Evolutionary conservation across 2,113 vertebrate genomes (phyloP).

Genomic region (Dryoscopus gambensis): DNA sequence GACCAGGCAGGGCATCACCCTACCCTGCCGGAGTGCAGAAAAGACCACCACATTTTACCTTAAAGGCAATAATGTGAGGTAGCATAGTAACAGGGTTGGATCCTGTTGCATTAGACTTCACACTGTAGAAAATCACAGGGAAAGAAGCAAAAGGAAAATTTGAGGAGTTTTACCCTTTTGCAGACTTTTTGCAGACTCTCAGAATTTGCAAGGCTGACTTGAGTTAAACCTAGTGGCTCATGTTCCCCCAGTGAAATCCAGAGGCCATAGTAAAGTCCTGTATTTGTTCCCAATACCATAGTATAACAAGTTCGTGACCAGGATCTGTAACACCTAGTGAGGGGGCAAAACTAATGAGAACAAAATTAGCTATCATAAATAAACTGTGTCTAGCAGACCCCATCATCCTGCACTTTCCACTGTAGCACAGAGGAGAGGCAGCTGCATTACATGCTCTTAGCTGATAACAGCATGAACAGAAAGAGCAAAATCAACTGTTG

Average conservation of each 20-base stretch:
- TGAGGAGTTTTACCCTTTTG: background rate
- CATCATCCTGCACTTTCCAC: background rate
- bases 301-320: background rate
- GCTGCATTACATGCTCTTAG: background rate
- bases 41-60: background rate
- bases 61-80: accelerated
- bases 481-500: background rate
- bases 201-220: background rate
- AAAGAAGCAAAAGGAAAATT: background rate
- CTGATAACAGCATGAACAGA: background rate
- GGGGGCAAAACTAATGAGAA: background rate
- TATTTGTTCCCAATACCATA: background rate
- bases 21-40: background rate
- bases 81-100: background rate
- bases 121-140: background rate
- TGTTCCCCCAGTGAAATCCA: background rate
- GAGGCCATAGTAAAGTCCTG: background rate
- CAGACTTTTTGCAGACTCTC: background rate
- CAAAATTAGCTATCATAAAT: background rate
- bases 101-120: background rate
- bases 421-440: background rate
- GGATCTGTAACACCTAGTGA: background rate
- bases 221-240: background rate
- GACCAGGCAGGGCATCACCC: accelerated
- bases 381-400: background rate